These are phyloP conservation scores for Ormyrus thymus DNA, from an alignment of 2,888 invertebrate species.

Conservation along the genomic window DNA sequence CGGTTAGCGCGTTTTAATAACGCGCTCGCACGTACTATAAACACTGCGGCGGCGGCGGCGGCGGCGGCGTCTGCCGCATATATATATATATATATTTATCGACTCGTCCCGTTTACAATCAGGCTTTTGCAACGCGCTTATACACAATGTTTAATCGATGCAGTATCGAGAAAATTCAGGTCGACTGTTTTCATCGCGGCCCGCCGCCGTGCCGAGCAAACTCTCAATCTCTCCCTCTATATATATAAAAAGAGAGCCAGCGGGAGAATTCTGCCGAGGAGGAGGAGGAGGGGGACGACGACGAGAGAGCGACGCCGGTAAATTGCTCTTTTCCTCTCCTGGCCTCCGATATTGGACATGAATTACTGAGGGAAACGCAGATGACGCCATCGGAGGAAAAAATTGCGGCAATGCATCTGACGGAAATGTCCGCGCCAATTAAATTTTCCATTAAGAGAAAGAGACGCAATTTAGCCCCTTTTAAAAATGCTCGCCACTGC, in stretches of 20 bases:
- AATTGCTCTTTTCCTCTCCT: slow-evolving; percentile 43
- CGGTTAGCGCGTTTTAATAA: slow-evolving; percentile 20
- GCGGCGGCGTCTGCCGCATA: too few species aligned
- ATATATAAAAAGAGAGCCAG: neutral
- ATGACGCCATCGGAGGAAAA: slow-evolving; percentile 4
- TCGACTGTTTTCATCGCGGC: slow-evolving; percentile 34
- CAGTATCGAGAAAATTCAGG: slow-evolving; percentile 38
- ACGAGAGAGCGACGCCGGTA: slow-evolving; percentile 3
- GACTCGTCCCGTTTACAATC: slow-evolving; percentile 36
- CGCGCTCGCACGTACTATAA: slow-evolving; percentile 2
- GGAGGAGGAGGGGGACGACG: slow-evolving; percentile 6
- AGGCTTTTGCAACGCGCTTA: neutral
- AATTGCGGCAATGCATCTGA: slow-evolving; percentile 26
- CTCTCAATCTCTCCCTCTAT: neutral
- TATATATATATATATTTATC: neutral
- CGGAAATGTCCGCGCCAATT: slow-evolving; percentile 36
- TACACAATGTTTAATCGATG: slow-evolving; percentile 45
- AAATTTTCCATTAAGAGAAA: slow-evolving; percentile 38
- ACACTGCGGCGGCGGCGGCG: slow-evolving; percentile 8
- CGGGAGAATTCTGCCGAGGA: neutral
- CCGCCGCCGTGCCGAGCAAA: neutral
- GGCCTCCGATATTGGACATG: slow-evolving; percentile 33
- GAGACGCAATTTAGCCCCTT: neutral
- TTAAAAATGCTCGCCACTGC: neutral
- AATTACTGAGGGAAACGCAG: slow-evolving; percentile 28